Percentiles rank a stretch among this genome's conserved stretches.
Conservation (phyloP, 2,113 vertebrate species). For the Proterorhinus semilunaris region DNA sequence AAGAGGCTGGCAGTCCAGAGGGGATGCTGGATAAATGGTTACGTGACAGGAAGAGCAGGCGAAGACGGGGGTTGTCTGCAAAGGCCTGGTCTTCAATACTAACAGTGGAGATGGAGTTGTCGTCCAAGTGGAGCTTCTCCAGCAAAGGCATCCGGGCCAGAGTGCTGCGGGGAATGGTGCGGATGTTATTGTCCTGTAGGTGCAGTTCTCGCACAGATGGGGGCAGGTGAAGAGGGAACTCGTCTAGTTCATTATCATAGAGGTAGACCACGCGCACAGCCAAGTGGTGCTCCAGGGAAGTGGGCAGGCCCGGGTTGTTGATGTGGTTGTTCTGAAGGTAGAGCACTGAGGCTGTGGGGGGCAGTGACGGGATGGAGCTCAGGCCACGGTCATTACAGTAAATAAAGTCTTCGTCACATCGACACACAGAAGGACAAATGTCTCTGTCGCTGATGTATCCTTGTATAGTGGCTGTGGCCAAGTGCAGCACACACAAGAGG, state of each 20-base stretch:
- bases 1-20: constrained; percentile 84
- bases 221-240: constrained; percentile 85
- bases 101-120: constrained; percentile 93
- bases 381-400: constrained; percentile 95
- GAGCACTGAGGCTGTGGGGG: constrained; percentile 86
- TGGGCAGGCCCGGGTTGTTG: constrained; percentile 86
- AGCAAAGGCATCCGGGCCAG: constrained; percentile 87
- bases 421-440: constrained; percentile 85
- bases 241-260: constrained; percentile 91
- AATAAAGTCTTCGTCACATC: constrained; percentile 90
- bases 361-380: constrained; percentile 85
- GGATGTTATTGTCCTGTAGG: constrained; percentile 95
- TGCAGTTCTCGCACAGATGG: constrained; percentile 89
- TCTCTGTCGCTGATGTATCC: constrained; percentile 64
- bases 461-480: constrained; percentile 66
- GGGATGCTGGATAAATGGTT: constrained; percentile 96
- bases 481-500: constrained; percentile 80
- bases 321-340: constrained; percentile 97
- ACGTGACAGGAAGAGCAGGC: constrained; percentile 88
- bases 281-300: constrained; percentile 78
- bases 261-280: constrained; percentile 88
- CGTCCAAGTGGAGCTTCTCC: constrained; percentile 91
- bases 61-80: constrained; percentile 82
- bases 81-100: constrained; percentile 95
- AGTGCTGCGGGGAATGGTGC: constrained; percentile 80